A percentile compares a stretch with the other conserved stretches of the same genome.
Conservation (phyloP, 2,797 vertebrate genomes). For the Botia kubotai region DNA sequence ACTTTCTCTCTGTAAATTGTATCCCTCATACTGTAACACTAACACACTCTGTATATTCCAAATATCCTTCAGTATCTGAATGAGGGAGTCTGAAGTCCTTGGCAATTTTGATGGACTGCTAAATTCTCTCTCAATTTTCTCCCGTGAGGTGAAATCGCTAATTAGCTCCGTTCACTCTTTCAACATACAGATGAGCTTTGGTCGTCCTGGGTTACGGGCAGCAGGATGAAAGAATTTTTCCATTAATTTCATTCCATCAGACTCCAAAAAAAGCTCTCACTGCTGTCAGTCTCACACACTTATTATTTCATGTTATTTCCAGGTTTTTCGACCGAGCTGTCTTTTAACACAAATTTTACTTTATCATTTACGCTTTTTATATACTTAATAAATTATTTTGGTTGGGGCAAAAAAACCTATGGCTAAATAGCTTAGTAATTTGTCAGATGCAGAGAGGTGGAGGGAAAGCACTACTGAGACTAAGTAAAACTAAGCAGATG, state of each 20-base stretch:
- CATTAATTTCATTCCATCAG: conserved; percentile 28
- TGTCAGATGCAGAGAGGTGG: conserved; percentile 14
- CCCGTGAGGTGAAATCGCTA: conserved; percentile 18
- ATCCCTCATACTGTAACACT: conserved; percentile 19
- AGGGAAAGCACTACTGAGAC: not conserved
- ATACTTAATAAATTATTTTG: conserved; percentile 15
- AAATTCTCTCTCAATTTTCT: conserved; percentile 31
- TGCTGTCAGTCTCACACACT: not conserved
- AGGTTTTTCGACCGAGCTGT: not conserved
- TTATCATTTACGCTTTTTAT: conserved; percentile 1
- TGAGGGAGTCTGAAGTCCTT: conserved; percentile 31
- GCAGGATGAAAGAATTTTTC: conserved; percentile 42
- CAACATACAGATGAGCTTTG: conserved; percentile 47
- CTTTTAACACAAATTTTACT: conserved; percentile 23
- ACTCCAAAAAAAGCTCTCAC: not conserved
- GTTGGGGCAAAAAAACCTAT: conserved; percentile 16
- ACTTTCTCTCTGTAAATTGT: not conserved
- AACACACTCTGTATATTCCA: not conserved
- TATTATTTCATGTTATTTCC: conserved; percentile 10
- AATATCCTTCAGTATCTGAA: conserved; percentile 26
- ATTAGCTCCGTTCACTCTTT: conserved; percentile 36
- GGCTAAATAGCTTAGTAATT: conserved; percentile 33
- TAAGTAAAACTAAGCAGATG: conserved; percentile 16
- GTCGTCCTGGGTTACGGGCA: conserved; percentile 8
- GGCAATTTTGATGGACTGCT: conserved; percentile 21